Percentiles rank a stretch among this genome's conserved stretches.
Evolutionary conservation across 92 coral and sea anemone genomes (phyloP).

Genomic region (Porites evermanni): DNA sequence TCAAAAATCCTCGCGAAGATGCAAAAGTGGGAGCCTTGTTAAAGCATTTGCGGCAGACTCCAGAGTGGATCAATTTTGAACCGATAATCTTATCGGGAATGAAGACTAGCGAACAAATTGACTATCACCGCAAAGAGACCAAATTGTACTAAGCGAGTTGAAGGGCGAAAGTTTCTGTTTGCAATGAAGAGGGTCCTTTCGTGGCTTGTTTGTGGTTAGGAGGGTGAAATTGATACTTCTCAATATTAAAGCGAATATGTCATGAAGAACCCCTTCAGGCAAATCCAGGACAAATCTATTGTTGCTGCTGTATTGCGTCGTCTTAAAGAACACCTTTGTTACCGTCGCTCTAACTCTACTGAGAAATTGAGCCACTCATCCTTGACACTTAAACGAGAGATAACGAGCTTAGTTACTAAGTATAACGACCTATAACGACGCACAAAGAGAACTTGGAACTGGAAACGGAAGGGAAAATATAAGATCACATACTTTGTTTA

Average conservation of each 20-base stretch:
- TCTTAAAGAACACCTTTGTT: conserved; percentile 10
- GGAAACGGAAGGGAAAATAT: not conserved
- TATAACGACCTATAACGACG: not conserved
- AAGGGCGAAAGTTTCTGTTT: not conserved
- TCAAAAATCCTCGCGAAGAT: too few species aligned
- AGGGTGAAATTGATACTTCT: not conserved
- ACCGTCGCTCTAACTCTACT: conserved; percentile 13
- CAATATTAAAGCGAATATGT: not conserved
- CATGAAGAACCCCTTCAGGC: not conserved
- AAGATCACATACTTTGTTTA: not conserved
- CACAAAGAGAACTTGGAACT: not conserved
- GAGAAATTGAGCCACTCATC: conserved; percentile 25
- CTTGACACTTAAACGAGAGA: not conserved
- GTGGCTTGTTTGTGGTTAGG: not conserved
- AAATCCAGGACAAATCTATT: not conserved
- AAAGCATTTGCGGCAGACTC: not conserved
- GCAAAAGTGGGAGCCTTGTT: too few species aligned
- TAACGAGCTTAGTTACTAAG: conserved; percentile 4
- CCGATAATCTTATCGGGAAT: conserved; percentile 46
- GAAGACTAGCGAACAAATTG: conserved; percentile 34
- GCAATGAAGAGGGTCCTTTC: not conserved
- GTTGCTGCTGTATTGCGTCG: conserved; percentile 16
- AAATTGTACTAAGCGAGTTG: not conserved
- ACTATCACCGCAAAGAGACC: conserved; percentile 8
- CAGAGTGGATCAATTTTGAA: conserved; percentile 31